Base-by-base conservation (phyloP, 2,888 invertebrate species). In the Stenotaenia linearis region DNA sequence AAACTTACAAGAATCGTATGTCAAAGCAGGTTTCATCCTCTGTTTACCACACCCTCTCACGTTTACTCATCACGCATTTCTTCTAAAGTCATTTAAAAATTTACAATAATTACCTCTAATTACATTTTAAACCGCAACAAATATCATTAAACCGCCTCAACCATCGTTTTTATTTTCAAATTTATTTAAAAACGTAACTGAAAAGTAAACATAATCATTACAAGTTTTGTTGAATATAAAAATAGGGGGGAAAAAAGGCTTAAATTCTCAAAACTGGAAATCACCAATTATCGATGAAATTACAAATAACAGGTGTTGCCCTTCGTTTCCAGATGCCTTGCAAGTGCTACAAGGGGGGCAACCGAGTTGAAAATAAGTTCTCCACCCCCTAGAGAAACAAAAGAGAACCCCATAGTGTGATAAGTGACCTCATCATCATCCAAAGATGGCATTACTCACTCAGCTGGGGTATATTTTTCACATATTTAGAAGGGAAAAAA, bases 401-500 rank as follows among this genome's bases (percentile, higher is more conserved):
- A 61, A 61, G 61, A 61, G 61, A 61, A 61, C 61, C 61, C 61
- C 61, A 61, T 61, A 61, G 61, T 23, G 61, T 61, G 61, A 61
- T 61, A 61, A 61, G 61, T 61, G 61, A 61, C 61, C 61, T 61
- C 61, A 61, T 61, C 61, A 61, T 61, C 61, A 61, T 61, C 61
- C 61, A 61, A 25, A 15, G 25, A 23, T 61, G 25, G 25, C 61
- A 61, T 61, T 61, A 61, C 61, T 61, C 61, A 25, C 25, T 25
- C 61, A 61, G 61, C 61, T 61, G 61, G 61, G 61, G 61, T 23
- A 61, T 61, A 25, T 25, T 61, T 56, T 23, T 56, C 45, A 45
- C 18, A 15, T n/a, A 15, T 45, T 40, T 45, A 15, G 15, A 5
- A n/a, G n/a, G n/a, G n/a, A n/a, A n/a, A 12, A 37, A 37, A 37